A percentile compares a stretch with the other conserved stretches of the same genome.
phyloP scores from a whole-genome alignment of 2,113 vertebrate genomes.

The Callocephalon fimbriatum region DNA sequence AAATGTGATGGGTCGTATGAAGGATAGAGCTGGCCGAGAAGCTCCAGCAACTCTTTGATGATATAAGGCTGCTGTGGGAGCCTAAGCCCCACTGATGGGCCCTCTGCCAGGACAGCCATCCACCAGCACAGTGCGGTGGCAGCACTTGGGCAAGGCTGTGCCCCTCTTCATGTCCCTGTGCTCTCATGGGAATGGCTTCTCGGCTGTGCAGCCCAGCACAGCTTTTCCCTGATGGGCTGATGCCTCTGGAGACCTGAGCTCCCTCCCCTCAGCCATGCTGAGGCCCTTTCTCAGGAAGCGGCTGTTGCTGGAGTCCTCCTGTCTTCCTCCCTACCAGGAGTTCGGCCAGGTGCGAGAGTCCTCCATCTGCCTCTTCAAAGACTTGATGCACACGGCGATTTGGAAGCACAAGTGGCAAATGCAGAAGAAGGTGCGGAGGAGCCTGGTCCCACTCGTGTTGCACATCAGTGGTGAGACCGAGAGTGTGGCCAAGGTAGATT shows the following conservation, averaged over 20 bases:
- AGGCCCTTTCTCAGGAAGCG: not conserved
- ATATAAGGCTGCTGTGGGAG: not conserved
- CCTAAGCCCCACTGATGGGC: not conserved
- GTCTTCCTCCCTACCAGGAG: not conserved
- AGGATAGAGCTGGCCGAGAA: not conserved
- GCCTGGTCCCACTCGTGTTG: not conserved
- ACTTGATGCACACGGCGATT: not conserved
- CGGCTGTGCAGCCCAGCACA: not conserved
- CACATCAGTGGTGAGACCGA: not conserved
- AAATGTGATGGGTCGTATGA: not conserved
- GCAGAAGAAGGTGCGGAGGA: not conserved
- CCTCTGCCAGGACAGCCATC: not conserved
- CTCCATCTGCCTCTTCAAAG: not conserved
- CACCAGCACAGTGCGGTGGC: not conserved
- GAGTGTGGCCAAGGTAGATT: not conserved
- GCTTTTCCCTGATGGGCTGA: not conserved
- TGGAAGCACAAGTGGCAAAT: not conserved
- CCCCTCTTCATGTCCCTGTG: not conserved
- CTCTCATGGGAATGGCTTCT: not conserved
- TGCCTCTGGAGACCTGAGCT: not conserved
- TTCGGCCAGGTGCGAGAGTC: not conserved
- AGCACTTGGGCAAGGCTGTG: not conserved
- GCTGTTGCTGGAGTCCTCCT: not conserved
- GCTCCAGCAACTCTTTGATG: not conserved
- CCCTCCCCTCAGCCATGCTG: rapidly evolving